A percentile compares a stretch with the other conserved stretches of the same genome.
phyloP scores from a whole-genome alignment of 2,797 vertebrate genomes.

The Ctenopoma multispine region DNA sequence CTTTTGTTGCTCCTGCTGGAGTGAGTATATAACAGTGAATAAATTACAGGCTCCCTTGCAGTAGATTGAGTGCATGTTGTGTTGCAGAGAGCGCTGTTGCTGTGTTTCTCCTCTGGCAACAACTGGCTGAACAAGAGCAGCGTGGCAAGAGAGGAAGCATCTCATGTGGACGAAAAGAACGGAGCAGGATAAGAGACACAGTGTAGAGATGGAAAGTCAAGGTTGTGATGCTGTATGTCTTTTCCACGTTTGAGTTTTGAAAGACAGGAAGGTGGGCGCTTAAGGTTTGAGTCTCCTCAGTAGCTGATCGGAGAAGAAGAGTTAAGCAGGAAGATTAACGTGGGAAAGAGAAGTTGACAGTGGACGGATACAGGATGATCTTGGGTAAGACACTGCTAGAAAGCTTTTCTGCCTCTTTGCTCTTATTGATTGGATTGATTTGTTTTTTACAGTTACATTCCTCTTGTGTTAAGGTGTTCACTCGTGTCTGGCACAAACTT shows the following conservation, averaged over 20 bases:
- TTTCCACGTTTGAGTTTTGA: slow-evolving; percentile 52
- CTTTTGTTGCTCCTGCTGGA: slow-evolving; percentile 60
- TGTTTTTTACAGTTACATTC: slow-evolving; percentile 2
- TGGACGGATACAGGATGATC: slow-evolving; percentile 79
- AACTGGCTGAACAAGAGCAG: slow-evolving; percentile 58
- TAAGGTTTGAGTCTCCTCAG: slow-evolving; percentile 47
- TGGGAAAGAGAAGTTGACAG: slow-evolving; percentile 62
- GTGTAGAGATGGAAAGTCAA: slow-evolving; percentile 53
- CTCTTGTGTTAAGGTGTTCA: slow-evolving; percentile 17
- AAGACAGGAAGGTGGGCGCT: slow-evolving; percentile 42
- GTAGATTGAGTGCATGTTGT: slow-evolving; percentile 57
- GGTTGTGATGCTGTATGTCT: slow-evolving; percentile 52
- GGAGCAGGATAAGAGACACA: slow-evolving; percentile 16
- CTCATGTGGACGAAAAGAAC: slow-evolving; percentile 43
- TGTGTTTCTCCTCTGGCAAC: slow-evolving; percentile 57
- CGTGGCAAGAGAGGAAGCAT: slow-evolving; percentile 38
- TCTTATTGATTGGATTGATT: slow-evolving; percentile 39
- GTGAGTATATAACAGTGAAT: slow-evolving; percentile 74
- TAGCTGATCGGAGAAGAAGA: slow-evolving; percentile 41
- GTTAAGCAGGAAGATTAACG: slow-evolving; percentile 46
- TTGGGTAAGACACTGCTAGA: slow-evolving; percentile 72
- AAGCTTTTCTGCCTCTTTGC: slow-evolving; percentile 22
- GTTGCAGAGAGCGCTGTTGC: slow-evolving; percentile 53
- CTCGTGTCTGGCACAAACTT: slow-evolving; percentile 52
- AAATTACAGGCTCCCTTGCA: slow-evolving; percentile 73